Evolutionary conservation across 2,888 invertebrate species (phyloP), one percentile per base, ranked within the genome.

Genomic region (Vesta saturnalis): DNA sequence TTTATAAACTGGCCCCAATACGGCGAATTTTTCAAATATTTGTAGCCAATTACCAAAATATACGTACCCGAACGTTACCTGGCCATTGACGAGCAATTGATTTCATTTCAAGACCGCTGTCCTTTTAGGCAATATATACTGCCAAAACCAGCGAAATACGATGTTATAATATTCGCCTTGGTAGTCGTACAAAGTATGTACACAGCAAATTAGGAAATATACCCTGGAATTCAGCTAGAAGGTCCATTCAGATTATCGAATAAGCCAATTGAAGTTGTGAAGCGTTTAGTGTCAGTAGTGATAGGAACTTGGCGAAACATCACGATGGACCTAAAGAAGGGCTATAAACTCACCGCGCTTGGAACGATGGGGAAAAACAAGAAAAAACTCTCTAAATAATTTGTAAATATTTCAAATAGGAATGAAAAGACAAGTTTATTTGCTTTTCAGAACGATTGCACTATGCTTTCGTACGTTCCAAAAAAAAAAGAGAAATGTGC

Each of bases 121-220:
- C 52, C 16, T 18, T 72, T 74, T 67, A 56, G 68, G 22, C 72
- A 77, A 59, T 78, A 76, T 60, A 77, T 77, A 22, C 73, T 76
- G 5, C 69, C 19, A n/a, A 59, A 59, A 18, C 52, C 60, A 21
- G 21, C 4, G n/a, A 30, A 35, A 19, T 60, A 30, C 69, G 72
- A 73, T 0, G 69, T 76, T 1, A 72, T 76, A 70, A 67, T 74
- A 18, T 74, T 69, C 60, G 72, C 74, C 5, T 21, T 72, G 18
- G 59, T 59, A 19, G 73, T 73, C 68, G 65, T 67, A 22, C 67
- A 72, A 56, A 52, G 60, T 12, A 72, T 61, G 60, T 73, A 75
- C 65, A 71, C 71, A 22, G 54, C 30, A 10, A 71, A 72, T 52
- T 15, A 72, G 59, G 69, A 75, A 64, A 67, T 73, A 60, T 72